Conservation (phyloP, 2,888 invertebrate species). For the Perithous albicinctus region DNA sequence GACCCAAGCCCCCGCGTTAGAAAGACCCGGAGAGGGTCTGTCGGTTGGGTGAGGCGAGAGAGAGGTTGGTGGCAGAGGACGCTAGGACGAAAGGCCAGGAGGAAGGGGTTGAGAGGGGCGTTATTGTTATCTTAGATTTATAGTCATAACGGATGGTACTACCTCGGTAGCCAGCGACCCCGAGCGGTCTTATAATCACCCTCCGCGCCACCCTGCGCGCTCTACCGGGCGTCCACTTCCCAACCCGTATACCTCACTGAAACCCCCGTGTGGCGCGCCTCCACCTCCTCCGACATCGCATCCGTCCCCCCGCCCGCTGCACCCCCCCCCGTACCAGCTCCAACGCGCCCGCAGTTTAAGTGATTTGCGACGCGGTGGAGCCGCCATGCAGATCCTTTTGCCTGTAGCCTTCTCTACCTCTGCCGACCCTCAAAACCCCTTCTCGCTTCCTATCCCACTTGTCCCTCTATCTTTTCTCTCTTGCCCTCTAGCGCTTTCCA, state of each 20-base stretch:
- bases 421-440: constrained; percentile 68
- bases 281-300: constrained; percentile 70
- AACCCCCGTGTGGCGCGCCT: constrained; percentile 73
- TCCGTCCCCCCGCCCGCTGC: no score
- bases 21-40: neutral
- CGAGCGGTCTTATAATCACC: constrained; percentile 85
- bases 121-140: constrained; percentile 85
- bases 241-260: constrained; percentile 71
- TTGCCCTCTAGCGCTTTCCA: constrained; percentile 53
- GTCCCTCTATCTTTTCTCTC: constrained; percentile 56
- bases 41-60: constrained; percentile 23
- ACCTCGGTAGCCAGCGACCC: constrained; percentile 84
- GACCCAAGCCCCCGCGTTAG: no score
- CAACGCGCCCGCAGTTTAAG: constrained; percentile 83
- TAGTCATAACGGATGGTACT: constrained; percentile 85
- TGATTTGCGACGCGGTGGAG: constrained; percentile 85
- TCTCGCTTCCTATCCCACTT: constrained; percentile 49
- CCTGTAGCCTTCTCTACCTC: constrained; percentile 77
- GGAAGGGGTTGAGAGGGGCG: constrained; percentile 79
- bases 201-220: constrained; percentile 77
- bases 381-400: constrained; percentile 85
- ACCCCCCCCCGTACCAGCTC: constrained; percentile 78
- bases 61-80: constrained; percentile 63
- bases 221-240: constrained; percentile 72
- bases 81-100: constrained; percentile 69